Percentiles rank a stretch among this genome's conserved stretches.
Evolutionary conservation across 2,113 vertebrate species (phyloP).

Genomic region (Clarias batrachus): DNA sequence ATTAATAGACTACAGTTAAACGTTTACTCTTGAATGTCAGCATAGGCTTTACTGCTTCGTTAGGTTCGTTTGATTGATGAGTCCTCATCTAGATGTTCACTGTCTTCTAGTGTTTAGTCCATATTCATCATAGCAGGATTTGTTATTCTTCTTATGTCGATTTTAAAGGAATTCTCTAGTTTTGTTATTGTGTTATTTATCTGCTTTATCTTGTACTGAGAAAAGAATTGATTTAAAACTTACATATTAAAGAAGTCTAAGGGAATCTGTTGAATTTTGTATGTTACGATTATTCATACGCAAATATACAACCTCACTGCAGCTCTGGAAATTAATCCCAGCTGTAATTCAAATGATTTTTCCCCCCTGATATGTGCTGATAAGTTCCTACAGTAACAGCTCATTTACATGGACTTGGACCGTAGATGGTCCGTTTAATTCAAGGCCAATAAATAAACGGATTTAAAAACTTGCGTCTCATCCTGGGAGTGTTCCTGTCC

Average conservation of each 20-base stretch:
- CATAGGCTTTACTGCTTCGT: not conserved
- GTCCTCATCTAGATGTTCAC: not conserved
- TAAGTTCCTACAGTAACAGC: not conserved
- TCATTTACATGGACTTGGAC: not conserved
- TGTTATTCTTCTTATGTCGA: constrained; percentile 54
- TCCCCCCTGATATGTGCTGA: too few species aligned
- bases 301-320: not conserved
- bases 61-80: not conserved
- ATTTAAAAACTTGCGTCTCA: not conserved
- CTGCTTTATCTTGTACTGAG: not conserved
- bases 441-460: not conserved
- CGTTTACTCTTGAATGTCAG: not conserved
- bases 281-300: not conserved
- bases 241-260: not conserved
- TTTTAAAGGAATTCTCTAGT: constrained; percentile 44
- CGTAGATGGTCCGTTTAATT: not conserved
- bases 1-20: not conserved
- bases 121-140: constrained; percentile 60
- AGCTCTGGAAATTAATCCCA: not conserved
- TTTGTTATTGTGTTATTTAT: not conserved
- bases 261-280: not conserved
- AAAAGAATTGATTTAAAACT: not conserved
- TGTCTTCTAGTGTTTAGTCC: constrained; percentile 42
- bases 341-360: not conserved
- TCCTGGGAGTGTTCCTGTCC: not conserved